Percentiles rank a stretch among this genome's conserved stretches.
These are phyloP conservation scores for Himalopsyche japonica DNA, from an alignment of 2,888 invertebrate species.

Conservation along the genomic window DNA sequence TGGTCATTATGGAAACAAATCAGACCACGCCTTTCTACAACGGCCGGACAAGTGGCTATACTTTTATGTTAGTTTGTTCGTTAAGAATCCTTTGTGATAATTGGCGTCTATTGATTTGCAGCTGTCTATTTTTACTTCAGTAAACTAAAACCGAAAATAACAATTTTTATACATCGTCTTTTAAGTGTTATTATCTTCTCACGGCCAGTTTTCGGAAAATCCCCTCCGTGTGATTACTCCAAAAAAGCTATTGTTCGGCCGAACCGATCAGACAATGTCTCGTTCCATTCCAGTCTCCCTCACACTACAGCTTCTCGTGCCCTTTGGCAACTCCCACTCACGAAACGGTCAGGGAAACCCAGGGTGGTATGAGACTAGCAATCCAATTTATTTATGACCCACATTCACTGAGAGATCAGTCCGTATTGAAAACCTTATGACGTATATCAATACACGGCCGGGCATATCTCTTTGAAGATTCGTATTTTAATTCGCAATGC, in stretches of 20 bases:
- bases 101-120: no score
- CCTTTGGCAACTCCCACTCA: conserved; percentile 2
- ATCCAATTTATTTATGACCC: conserved; percentile 31
- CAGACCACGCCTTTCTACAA: no score
- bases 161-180: not conserved
- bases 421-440: conserved; percentile 11
- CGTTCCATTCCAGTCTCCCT: not conserved
- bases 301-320: not conserved
- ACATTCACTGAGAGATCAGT: conserved; percentile 18
- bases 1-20: no score
- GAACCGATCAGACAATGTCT: not conserved
- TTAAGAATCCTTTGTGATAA: no score
- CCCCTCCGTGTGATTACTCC: not conserved
- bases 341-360: conserved; percentile 10
- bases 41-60: no score
- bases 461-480: conserved; percentile 4
- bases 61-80: no score
- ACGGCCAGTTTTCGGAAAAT: not conserved
- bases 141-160: no score
- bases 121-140: no score
- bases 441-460: not conserved
- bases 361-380: conserved; percentile 18
- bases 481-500: not conserved
- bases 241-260: not conserved
- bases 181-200: not conserved